These are phyloP conservation scores for Scolopax mira DNA, from an alignment of 2,113 vertebrate genomes.

Conservation along the genomic window DNA sequence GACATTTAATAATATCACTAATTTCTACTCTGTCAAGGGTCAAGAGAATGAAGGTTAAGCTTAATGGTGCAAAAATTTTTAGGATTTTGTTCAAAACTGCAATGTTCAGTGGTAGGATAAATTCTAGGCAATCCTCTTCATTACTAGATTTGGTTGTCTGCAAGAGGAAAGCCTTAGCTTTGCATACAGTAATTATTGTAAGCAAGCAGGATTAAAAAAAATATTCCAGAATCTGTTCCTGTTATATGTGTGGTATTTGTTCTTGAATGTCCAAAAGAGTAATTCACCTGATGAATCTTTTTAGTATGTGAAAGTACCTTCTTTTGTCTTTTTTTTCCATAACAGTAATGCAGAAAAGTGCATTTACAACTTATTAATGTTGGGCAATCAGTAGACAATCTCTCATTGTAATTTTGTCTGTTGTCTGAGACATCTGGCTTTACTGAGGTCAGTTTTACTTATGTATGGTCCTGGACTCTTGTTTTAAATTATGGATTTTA, in stretches of 20 bases:
- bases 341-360: background rate
- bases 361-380: background rate
- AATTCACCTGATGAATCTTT: background rate
- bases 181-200: background rate
- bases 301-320: background rate
- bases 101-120: background rate
- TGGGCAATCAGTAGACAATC: background rate
- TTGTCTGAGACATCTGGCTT: conserved; percentile 8
- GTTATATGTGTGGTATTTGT: background rate
- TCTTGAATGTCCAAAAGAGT: background rate
- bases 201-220: background rate
- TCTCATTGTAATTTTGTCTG: background rate
- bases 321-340: background rate
- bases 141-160: background rate
- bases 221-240: background rate
- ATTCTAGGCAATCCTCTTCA: background rate
- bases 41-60: background rate
- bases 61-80: background rate
- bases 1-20: background rate
- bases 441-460: background rate
- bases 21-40: background rate
- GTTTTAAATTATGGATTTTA: conserved; percentile 26
- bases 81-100: background rate
- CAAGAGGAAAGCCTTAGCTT: background rate
- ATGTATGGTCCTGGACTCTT: background rate